Base-by-base conservation (phyloP, 1,140 invertebrate species). In the Pachyrhynchus sulphureomaculatus region DNA sequence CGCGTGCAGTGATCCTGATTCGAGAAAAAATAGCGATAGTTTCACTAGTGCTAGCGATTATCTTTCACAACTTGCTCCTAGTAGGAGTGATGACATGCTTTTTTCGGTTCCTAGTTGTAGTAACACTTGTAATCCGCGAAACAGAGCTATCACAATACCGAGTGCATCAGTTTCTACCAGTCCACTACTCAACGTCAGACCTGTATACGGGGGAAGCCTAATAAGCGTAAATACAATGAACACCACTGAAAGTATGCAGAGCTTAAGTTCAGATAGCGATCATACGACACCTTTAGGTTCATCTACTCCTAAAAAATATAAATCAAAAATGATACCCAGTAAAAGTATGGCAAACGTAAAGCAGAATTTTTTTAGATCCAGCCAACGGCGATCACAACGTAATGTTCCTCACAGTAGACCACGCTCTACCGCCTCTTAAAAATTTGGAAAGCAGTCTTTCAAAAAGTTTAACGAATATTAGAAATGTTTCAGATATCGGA, bases 81-180 rank as follows among this genome's bases (percentile, higher is more conserved):
- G 89, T 0, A 82, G 86, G 24, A 91, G 88, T 57, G 89, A 91
- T 71, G 89, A 92, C 66, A 88, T 85, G 0, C 68, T 91, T 15
- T 82, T 86, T 2, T 71, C 82, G 2, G 81, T 82, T 54, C 80
- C 81, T 0, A 78, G 13, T 4, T 58, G 66, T 23, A 51, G 49
- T 34, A 36, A 24, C 47, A 51, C 34, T 52, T 47, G 49, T 24
- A 44, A 45, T 33, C 20, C n/a, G 2, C 32, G 57, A 15, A 20
- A 2, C 36, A 64, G 10, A 64, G 79, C 80, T 3, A 79, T 78
- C 12, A 80, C 80, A 1, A 76, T 81, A 41, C 81, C 83, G 0
- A 86, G 83, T 23, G 77, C 82, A 0, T 86, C 86, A 0, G 85
- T 83, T 0, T 82, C 82, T n/a, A 86, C 84, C 0, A 87, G 86